phyloP scores from a whole-genome alignment of 2,797 vertebrate species.

The Scolopax bukidnonensis region DNA sequence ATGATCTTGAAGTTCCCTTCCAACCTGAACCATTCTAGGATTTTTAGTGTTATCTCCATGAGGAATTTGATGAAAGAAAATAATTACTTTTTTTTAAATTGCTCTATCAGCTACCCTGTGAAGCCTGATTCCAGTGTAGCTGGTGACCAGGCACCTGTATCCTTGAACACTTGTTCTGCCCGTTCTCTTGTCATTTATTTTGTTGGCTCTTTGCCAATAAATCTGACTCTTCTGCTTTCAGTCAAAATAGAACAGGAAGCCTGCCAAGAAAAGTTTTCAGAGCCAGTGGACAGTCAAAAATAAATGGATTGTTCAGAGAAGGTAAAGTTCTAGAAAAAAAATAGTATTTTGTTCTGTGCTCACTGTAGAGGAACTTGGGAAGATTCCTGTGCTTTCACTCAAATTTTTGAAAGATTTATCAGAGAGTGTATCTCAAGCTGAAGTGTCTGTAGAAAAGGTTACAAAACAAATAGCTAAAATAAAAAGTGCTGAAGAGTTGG shows the following conservation, averaged over 20 bases:
- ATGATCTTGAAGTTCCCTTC: not conserved
- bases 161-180: not conserved
- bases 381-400: not conserved
- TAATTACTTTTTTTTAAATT: rapidly evolving
- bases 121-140: rapidly evolving
- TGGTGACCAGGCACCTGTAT: not conserved
- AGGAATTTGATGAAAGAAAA: not conserved
- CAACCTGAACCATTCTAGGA: not conserved
- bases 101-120: rapidly evolving
- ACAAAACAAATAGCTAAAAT: not conserved
- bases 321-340: not conserved
- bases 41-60: not conserved
- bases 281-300: not conserved
- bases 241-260: not conserved
- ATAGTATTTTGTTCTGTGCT: not conserved
- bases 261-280: not conserved
- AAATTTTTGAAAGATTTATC: not conserved
- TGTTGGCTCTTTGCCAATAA: not conserved
- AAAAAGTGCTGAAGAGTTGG: not conserved
- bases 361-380: not conserved
- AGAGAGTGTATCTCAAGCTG: not conserved
- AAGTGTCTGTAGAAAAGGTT: not conserved
- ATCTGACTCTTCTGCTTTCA: not conserved
- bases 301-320: not conserved
- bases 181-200: rapidly evolving